Percentiles rank a stretch among this genome's conserved stretches.
Conservation (phyloP, 2,797 vertebrate species). For the Sebastes wilsoni region DNA sequence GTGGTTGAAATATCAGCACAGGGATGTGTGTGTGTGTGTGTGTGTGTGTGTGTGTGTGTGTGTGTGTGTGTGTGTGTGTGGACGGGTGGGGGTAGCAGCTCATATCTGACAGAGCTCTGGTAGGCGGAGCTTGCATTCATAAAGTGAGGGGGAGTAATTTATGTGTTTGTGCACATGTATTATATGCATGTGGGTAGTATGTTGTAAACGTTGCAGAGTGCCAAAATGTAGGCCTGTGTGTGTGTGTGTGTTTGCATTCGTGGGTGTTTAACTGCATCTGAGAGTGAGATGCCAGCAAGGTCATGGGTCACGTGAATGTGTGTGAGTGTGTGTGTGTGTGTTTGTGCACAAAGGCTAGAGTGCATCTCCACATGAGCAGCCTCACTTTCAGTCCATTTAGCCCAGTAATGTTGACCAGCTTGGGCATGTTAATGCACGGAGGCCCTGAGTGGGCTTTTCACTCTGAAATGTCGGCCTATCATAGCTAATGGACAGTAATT, state of each 20-base stretch:
- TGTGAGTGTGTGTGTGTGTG: background rate
- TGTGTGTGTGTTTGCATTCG: background rate
- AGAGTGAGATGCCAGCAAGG: background rate
- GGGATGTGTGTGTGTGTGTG: constrained; percentile 7
- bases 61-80: constrained; percentile 1
- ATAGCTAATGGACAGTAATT: constrained; percentile 55
- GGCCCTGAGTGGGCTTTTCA: constrained; percentile 32
- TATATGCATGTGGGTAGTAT: background rate
- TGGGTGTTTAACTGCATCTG: background rate
- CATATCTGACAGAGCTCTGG: constrained; percentile 28
- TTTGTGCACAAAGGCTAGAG: background rate
- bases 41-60: background rate
- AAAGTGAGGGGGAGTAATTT: constrained; percentile 9
- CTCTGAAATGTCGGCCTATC: constrained; percentile 30
- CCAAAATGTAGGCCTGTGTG: background rate
- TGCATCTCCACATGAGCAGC: constrained; percentile 7
- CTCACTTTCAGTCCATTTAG: constrained; percentile 49
- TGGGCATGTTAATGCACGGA: constrained; percentile 18
- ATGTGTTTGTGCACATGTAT: background rate
- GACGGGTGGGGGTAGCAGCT: background rate
- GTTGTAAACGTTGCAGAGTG: background rate
- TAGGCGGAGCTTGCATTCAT: constrained; percentile 32
- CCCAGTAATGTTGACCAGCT: constrained; percentile 26
- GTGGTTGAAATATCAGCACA: constrained; percentile 68
- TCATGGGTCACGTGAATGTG: constrained; percentile 6